Evolutionary conservation across 30 jellyfish, hydroid and myxozoan species (phyloP), one percentile per base, ranked within the genome.

Genomic region (Mastigias papua): DNA sequence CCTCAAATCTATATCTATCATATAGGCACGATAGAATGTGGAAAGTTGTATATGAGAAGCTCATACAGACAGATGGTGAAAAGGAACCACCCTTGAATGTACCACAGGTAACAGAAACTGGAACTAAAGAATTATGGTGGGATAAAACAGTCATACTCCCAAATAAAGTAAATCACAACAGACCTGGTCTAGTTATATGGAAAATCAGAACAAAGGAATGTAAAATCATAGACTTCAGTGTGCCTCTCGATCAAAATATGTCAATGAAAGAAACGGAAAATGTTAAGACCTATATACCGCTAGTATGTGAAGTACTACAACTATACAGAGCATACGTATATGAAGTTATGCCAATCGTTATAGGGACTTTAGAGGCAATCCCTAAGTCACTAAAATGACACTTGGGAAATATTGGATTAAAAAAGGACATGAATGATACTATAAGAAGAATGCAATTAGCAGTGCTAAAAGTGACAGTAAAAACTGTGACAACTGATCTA

Each of bases 201-300:
- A 57, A 23, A 17, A 57, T 5, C 23, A 23, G 23, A 5, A 57
- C 69, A 57, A 57, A 23, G 69, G 19, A 57, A 57, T 57, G 30
- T 19, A 23, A 17, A 20, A 57, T 57, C 0, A 57, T 57, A 10
- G 27, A 23, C 27, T 17, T 57, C 23, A n/a, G 30, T 57, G 27
- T 23, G 30, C n/a, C n/a, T n/a, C 19, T 57, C 25, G 69, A 57
- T 57, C 69, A 57, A 19, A 57, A 57, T 57, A 19, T 23, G 17
- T 0, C 69, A 19, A 57, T 57, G 69, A 57, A 57, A 57, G 69
- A 57, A 57, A 57, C 69, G 69, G 69, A 57, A 23, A 57, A 57
- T 3, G 23, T 57, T 19, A 23, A 57, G 8, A 57, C 8, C 69
- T 57, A 4, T 57, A 57, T 57, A 23, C 69, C 69, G 69, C 30